These are phyloP conservation scores for Tiliacea aurago DNA, from an alignment of 2,888 invertebrate genomes.

Conservation along the genomic window DNA sequence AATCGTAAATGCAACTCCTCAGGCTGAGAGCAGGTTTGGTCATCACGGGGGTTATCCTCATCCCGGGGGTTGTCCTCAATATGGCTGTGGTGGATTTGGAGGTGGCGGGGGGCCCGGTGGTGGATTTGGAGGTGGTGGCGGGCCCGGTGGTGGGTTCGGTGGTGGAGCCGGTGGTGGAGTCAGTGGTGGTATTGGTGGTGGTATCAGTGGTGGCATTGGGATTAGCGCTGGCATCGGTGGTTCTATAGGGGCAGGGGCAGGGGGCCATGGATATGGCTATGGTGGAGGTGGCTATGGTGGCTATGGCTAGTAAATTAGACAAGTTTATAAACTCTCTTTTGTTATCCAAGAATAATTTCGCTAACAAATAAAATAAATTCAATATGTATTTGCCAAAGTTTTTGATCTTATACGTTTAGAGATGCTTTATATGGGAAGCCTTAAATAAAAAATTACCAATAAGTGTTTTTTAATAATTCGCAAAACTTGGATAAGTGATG, in stretches of 20 bases:
- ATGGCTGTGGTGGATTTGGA: not conserved
- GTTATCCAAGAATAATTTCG: not conserved
- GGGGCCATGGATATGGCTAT: not conserved
- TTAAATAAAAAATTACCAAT: not conserved
- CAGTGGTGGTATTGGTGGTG: constrained; percentile 2
- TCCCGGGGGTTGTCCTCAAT: not conserved
- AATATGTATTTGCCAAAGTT: not conserved
- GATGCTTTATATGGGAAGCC: not conserved
- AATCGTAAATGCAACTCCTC: not conserved
- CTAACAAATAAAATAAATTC: not conserved
- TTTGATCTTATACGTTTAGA: not conserved
- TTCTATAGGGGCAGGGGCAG: constrained; percentile 6
- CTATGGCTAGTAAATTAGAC: not conserved
- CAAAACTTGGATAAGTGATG: too few relatives aligned
- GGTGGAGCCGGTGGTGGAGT: not conserved
- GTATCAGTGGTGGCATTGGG: constrained; percentile 15
- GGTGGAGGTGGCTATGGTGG: constrained; percentile 17
- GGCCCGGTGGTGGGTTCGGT: not conserved
- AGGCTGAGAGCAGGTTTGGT: constrained; percentile 15
- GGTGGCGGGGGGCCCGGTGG: not conserved
- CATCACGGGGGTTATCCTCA: not conserved
- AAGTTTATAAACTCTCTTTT: not conserved
- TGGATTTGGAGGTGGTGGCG: not conserved
- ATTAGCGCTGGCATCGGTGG: constrained; percentile 11
- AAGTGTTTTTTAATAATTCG: not conserved